Conservation (phyloP, 2,113 vertebrate species). For the Psettodes erumei region DNA sequence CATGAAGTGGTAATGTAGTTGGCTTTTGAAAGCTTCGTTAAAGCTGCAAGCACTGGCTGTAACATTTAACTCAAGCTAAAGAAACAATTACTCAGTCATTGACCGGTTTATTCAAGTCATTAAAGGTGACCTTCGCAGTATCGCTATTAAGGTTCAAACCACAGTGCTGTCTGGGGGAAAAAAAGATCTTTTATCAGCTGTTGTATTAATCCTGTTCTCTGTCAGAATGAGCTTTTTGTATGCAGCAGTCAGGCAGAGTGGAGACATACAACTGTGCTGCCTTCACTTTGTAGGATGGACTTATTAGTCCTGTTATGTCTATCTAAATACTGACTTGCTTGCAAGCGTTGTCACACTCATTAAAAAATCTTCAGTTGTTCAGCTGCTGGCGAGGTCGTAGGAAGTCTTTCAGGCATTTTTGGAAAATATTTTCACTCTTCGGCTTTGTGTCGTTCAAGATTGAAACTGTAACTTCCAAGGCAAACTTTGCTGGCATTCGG, state of each 20-base stretch:
- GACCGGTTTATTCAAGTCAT: neutral
- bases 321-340: conserved; percentile 16
- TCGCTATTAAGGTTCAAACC: neutral
- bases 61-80: neutral
- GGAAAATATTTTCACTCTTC: conserved; percentile 10
- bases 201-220: neutral
- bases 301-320: neutral
- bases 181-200: neutral
- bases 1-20: neutral
- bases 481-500: neutral
- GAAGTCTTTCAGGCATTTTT: neutral
- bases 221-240: neutral
- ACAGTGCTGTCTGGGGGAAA: neutral
- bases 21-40: conserved; percentile 22
- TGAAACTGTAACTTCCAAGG: conserved; percentile 7
- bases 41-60: neutral
- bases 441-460: neutral
- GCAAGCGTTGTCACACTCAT: neutral
- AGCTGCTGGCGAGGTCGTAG: conserved; percentile 4
- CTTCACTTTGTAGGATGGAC: neutral
- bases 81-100: neutral
- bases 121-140: neutral
- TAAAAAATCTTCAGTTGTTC: conserved; percentile 19
- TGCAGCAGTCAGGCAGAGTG: neutral
- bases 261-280: conserved; percentile 3